Base-by-base conservation (phyloP, 2,113 vertebrate species). In the Mesitornis unicolor region DNA sequence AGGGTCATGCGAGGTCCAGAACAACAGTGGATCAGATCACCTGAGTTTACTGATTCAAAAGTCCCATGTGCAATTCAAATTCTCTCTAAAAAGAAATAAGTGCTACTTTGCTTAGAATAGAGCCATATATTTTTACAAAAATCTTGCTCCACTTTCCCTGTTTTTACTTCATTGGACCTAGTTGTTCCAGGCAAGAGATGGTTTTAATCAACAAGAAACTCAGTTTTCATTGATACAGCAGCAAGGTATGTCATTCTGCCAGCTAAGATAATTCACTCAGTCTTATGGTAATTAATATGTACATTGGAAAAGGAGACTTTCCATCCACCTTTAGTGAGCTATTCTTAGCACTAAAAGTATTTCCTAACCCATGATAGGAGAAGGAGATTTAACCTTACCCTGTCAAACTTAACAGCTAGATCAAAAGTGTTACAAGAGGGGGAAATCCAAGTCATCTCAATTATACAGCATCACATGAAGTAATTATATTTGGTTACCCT, bases 321-420 rank as follows among this genome's bases (percentile, higher is more conserved):
- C 50, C 24, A 80, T 89, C 43, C 56, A 93, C 84, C 79, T 90
- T 90, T 86, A 94, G 91, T 71, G 25, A 96, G 73, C 36, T 97
- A 96, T 97, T 97, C 76, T 97, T 97, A 95, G 70, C 67, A 73
- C 33, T 83, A 76, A 33, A 87, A 95, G 36, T 89, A 80, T 81
- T 96, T 90, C 86, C 78, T 81, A 89, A 64, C 29, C 11, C 4
- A 0, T 94, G 35, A 95, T 5, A 60, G n/a, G 47, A 84, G 57
- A 74, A 76, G 84, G 16, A 75, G 71, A 47, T 93, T 94, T 47
- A 84, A 93, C 45, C 75, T 94, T 90, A 89, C 50, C 85, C 67
- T 83, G 48, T 91, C 83, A 95, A 93, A 86, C 21, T 25, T 43
- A 64, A 38, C 71, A 95, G 95, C 87, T 40, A 54, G 59, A 94